Percentiles rank a stretch among this genome's conserved stretches.
phyloP scores from a whole-genome alignment of 2,888 invertebrate genomes.

The Escarpia spicata region DNA sequence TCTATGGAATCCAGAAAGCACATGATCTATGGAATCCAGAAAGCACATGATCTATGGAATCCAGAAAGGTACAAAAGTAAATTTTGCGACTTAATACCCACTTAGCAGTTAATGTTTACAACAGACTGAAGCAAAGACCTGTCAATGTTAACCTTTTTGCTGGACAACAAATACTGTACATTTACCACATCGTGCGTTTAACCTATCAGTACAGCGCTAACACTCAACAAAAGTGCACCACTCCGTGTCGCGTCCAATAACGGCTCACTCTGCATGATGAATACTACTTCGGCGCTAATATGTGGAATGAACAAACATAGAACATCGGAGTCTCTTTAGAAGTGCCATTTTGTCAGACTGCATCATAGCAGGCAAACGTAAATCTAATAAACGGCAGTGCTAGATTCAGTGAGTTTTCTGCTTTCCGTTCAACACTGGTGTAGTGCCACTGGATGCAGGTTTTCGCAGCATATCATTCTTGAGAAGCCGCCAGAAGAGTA shows the following conservation, averaged over 20 bases:
- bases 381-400: neutral
- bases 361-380: neutral
- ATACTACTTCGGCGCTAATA: neutral
- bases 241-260: neutral
- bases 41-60: no score
- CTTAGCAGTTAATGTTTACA: neutral
- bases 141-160: no score
- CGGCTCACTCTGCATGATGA: neutral
- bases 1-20: no score
- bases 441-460: neutral
- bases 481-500: slow-evolving; percentile 61
- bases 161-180: neutral
- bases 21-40: no score
- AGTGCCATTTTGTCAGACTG: neutral
- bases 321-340: neutral
- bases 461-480: slow-evolving; percentile 55
- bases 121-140: neutral
- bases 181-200: neutral
- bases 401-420: neutral
- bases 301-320: neutral
- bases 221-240: neutral
- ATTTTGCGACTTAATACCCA: no score
- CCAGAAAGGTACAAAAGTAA: no score
- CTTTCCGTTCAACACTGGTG: neutral
- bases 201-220: neutral